Evolutionary conservation across 2,888 invertebrate genomes (phyloP).

Genomic region (Thymelicus lineola): DNA sequence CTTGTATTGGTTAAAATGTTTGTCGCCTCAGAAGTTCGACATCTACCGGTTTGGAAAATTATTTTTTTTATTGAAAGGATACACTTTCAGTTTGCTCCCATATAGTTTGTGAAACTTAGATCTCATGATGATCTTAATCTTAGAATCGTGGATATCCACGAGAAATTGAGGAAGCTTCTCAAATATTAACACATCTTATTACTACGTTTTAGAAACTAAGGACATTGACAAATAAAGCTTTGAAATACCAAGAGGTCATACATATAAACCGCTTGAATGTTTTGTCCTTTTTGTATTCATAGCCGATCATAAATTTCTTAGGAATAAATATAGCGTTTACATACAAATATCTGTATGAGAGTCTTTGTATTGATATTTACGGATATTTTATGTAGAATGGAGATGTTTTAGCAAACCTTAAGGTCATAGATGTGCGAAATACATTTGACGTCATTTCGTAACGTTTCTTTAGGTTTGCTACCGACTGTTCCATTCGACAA

Average conservation of each 20-base stretch:
- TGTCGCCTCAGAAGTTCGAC: no score
- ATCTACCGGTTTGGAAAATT: no score
- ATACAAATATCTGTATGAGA: background rate
- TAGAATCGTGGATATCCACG: no score
- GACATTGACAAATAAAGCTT: background rate
- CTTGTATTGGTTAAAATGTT: no score
- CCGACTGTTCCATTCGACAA: no score
- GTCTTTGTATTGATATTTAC: background rate
- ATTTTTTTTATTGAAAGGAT: no score
- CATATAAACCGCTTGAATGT: background rate
- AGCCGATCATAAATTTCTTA: background rate
- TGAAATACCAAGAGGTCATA: background rate
- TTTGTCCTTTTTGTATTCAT: constrained; percentile 1
- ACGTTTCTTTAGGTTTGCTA: background rate
- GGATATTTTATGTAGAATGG: background rate
- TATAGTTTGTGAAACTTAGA: no score
- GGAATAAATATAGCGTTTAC: constrained; percentile 3
- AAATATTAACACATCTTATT: no score
- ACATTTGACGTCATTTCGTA: background rate
- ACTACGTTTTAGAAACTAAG: no score
- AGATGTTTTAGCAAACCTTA: constrained; percentile 3
- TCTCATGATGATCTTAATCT: no score
- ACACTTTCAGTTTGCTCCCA: no score
- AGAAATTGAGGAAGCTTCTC: no score
- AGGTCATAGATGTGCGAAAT: background rate